Percentiles rank a stretch among this genome's conserved stretches.
phyloP scores from a whole-genome alignment of 2,888 invertebrate genomes.

The Brenthis daphne region DNA sequence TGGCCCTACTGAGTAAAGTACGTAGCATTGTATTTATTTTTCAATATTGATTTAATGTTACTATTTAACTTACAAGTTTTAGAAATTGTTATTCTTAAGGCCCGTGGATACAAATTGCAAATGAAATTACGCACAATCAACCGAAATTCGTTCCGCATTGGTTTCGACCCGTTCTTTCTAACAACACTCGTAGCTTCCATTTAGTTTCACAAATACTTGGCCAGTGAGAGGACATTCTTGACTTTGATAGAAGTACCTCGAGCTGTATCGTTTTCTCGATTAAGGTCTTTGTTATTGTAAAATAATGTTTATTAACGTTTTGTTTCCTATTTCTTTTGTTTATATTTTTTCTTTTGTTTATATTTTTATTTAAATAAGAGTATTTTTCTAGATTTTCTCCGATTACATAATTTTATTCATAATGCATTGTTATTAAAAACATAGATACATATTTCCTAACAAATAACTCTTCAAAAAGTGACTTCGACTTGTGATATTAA shows the following conservation, averaged over 20 bases:
- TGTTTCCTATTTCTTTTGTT: neutral
- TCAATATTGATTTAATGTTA: neutral
- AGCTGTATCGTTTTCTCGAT: conserved; percentile 12
- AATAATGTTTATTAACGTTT: neutral
- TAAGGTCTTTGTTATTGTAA: neutral
- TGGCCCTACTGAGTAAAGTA: too few relatives aligned
- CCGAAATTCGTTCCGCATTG: conserved; percentile 31
- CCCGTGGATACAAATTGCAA: conserved; percentile 33
- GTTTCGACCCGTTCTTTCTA: conserved; percentile 33
- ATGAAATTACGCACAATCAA: conserved; percentile 38
- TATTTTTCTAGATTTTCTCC: too few relatives aligned
- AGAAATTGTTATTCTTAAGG: conserved; percentile 32
- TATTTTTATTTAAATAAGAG: too few relatives aligned
- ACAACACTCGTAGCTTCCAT: conserved; percentile 36
- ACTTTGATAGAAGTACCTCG: conserved; percentile 22
- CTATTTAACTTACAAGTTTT: conserved; percentile 23
- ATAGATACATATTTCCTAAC: too few relatives aligned
- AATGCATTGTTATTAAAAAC: too few relatives aligned
- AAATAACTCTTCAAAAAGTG: too few relatives aligned
- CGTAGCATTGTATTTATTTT: neutral
- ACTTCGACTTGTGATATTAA: too few relatives aligned
- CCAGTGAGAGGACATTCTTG: conserved; percentile 24
- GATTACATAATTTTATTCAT: too few relatives aligned
- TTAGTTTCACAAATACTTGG: conserved; percentile 35
- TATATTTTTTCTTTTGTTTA: neutral